Evolutionary conservation across 2,113 vertebrate species (phyloP).

Genomic region (Choloepus hoffmanni): DNA sequence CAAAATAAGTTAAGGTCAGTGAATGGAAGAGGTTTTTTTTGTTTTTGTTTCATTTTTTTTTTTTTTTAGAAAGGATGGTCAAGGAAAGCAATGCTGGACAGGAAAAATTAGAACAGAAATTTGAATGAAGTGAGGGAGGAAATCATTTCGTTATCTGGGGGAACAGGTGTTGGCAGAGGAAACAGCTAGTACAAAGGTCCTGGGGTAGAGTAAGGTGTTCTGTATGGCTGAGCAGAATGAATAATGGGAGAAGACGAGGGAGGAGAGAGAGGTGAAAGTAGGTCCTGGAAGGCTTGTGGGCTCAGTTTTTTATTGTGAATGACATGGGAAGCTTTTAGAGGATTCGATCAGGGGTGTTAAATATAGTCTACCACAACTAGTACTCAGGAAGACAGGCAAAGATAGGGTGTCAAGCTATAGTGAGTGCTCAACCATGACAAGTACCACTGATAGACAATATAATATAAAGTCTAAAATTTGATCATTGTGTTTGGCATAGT

Average conservation of each 20-base stretch:
- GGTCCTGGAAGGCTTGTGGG: background rate
- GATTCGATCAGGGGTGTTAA: background rate
- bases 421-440: background rate
- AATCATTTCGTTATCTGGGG: background rate
- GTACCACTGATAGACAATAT: background rate
- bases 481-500: background rate
- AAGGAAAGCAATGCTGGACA: background rate
- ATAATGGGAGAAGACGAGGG: fast-evolving
- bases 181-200: background rate
- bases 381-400: background rate
- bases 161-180: background rate
- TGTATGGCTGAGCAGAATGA: background rate
- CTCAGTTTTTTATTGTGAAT: background rate
- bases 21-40: no score
- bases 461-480: background rate
- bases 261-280: background rate
- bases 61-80: background rate
- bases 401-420: background rate
- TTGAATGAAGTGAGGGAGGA: background rate
- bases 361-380: background rate
- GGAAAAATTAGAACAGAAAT: background rate
- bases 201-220: background rate
- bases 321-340: background rate
- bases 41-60: background rate
- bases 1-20: background rate